Percentiles rank a stretch among this genome's conserved stretches.
Evolutionary conservation across 2,113 vertebrate species (phyloP).

Genomic region (Labeo catla): DNA sequence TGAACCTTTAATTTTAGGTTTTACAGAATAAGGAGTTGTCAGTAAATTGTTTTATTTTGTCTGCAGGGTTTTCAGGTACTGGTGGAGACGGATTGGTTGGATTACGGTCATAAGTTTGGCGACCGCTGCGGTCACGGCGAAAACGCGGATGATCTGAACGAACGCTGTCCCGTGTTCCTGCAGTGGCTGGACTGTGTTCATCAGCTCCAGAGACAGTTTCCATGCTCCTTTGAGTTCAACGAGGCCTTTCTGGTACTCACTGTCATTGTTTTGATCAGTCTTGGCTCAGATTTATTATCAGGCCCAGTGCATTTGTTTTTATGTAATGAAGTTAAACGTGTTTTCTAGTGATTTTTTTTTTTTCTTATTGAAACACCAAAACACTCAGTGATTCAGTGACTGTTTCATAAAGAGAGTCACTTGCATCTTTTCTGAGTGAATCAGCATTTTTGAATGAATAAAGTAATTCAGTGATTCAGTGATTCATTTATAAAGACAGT

Average conservation of each 20-base stretch:
- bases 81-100: conserved; percentile 96
- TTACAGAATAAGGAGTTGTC: too few species aligned
- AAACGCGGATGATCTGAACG: conserved; percentile 93
- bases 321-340: neutral
- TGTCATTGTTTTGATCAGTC: neutral
- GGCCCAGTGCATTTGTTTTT: too few species aligned
- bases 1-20: too few species aligned
- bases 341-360: neutral
- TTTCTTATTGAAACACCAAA: neutral
- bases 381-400: too few species aligned
- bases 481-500: too few species aligned
- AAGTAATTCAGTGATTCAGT: too few species aligned
- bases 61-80: conserved; percentile 95
- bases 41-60: neutral
- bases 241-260: conserved; percentile 94
- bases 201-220: conserved; percentile 98
- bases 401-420: too few species aligned
- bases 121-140: conserved; percentile 98
- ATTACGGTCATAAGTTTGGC: conserved; percentile 97
- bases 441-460: too few species aligned
- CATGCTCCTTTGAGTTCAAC: conserved; percentile 98
- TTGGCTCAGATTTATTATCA: neutral
- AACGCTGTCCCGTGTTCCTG: conserved; percentile 96
- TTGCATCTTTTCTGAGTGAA: too few species aligned
- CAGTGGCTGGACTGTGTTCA: conserved; percentile 99